Conservation (phyloP, 2,797 vertebrate species). For the Simalia tracyae region DNA sequence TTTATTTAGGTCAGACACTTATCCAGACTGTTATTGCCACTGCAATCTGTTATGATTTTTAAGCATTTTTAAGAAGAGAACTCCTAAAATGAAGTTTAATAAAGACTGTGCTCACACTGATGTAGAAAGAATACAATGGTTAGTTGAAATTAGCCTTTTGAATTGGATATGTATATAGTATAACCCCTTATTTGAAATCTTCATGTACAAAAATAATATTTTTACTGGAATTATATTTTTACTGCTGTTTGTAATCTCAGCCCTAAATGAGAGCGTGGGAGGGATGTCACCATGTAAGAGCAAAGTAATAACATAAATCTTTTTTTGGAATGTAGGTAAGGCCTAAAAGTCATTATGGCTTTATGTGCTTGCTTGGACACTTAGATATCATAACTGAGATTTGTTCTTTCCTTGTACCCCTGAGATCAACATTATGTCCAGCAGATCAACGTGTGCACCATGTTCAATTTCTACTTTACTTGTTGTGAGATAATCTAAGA, state of each 20-base stretch:
- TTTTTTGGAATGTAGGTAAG: conserved; percentile 12
- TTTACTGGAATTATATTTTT: conserved; percentile 35
- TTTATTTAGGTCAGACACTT: background rate
- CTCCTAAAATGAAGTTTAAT: background rate
- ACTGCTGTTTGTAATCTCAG: conserved; percentile 43
- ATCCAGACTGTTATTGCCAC: background rate
- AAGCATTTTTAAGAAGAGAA: background rate
- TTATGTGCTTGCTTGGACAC: background rate
- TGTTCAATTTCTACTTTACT: background rate
- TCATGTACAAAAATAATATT: background rate
- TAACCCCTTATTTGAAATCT: conserved; percentile 45
- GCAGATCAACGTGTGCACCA: background rate
- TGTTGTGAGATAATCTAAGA: background rate
- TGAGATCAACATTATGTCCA: background rate
- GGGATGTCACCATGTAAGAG: conserved; percentile 21
- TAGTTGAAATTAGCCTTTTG: conserved; percentile 6
- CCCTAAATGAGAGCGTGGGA: accelerated
- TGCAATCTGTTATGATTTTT: conserved; percentile 7
- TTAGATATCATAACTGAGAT: background rate
- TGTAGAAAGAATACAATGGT: conserved; percentile 28
- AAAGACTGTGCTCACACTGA: background rate
- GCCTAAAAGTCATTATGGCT: background rate
- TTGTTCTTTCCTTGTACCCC: background rate
- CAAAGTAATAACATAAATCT: background rate
- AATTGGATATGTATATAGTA: conserved; percentile 13